Evolutionary conservation across 2,113 vertebrate species (phyloP).

Genomic region (Oreochromis niloticus): DNA sequence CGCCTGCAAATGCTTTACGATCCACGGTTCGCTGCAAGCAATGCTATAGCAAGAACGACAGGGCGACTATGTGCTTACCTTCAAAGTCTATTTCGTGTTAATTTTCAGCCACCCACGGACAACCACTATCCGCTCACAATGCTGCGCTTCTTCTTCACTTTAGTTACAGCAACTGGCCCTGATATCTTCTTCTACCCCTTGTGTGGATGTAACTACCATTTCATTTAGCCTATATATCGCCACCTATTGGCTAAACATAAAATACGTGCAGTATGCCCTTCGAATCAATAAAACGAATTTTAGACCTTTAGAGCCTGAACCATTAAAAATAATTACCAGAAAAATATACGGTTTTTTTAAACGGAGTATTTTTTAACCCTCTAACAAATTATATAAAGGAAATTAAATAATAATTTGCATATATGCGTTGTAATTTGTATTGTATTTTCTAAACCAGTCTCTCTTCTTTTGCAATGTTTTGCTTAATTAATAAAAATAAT

Average conservation of each 20-base stretch:
- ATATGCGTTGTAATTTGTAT: not conserved
- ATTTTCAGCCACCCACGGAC: not conserved
- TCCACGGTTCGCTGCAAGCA: accelerated
- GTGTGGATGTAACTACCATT: not conserved
- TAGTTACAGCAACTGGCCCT: not conserved
- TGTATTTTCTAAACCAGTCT: not conserved
- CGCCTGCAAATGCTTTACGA: accelerated
- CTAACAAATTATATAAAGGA: not conserved
- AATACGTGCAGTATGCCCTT: not conserved
- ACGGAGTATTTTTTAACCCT: not conserved
- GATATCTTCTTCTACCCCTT: not conserved
- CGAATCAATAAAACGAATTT: not conserved
- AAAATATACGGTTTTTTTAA: not conserved
- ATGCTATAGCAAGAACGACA: not conserved
- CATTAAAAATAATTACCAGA: not conserved
- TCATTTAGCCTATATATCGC: not conserved
- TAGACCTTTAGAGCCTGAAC: not conserved
- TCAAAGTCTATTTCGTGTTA: not conserved
- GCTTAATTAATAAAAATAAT: not conserved
- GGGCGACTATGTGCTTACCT: not conserved
- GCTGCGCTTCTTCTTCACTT: not conserved
- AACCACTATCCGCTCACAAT: not conserved
- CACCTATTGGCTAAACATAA: not conserved
- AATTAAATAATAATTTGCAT: not conserved
- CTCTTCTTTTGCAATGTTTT: not conserved